phyloP scores from a whole-genome alignment of 2,888 invertebrate genomes.

The Cyclophora punctaria region DNA sequence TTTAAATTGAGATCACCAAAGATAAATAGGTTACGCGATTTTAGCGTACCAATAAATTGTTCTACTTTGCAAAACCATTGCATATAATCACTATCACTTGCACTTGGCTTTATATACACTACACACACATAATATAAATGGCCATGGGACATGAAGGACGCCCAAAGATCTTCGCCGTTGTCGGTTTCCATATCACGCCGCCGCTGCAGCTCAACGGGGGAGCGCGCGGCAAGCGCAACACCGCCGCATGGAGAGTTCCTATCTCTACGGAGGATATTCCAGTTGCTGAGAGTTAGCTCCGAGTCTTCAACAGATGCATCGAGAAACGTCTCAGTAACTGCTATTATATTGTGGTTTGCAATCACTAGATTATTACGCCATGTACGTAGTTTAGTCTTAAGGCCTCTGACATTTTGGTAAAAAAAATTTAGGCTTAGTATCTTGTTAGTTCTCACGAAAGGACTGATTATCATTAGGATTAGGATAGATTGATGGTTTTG shows the following conservation, averaged over 20 bases:
- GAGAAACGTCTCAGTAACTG: not conserved
- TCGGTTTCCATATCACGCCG: not conserved
- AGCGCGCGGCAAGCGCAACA: not conserved
- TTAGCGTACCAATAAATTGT: not conserved
- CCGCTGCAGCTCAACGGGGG: not conserved
- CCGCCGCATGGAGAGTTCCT: conserved; percentile 1
- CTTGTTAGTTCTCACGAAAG: too few relatives aligned
- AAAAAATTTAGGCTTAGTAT: not conserved
- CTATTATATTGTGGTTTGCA: not conserved
- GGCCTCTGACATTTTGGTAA: not conserved
- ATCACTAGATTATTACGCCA: not conserved
- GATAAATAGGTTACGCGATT: not conserved
- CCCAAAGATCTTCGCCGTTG: conserved; percentile 2
- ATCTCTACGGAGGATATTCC: conserved; percentile 1
- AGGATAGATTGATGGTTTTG: too few relatives aligned
- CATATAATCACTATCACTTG: not conserved
- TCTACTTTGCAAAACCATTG: not conserved
- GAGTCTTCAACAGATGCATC: not conserved
- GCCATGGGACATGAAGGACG: not conserved
- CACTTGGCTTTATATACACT: conserved; percentile 1
- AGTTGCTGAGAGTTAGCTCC: not conserved
- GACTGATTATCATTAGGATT: too few relatives aligned
- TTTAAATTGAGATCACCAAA: conserved; percentile 8
- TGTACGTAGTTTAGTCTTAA: not conserved
- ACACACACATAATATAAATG: not conserved